A percentile compares a stretch with the other conserved stretches of the same genome.
These are phyloP conservation scores for Crocuta crocuta DNA, from an alignment of 2,113 vertebrate species.

Conservation along the genomic window DNA sequence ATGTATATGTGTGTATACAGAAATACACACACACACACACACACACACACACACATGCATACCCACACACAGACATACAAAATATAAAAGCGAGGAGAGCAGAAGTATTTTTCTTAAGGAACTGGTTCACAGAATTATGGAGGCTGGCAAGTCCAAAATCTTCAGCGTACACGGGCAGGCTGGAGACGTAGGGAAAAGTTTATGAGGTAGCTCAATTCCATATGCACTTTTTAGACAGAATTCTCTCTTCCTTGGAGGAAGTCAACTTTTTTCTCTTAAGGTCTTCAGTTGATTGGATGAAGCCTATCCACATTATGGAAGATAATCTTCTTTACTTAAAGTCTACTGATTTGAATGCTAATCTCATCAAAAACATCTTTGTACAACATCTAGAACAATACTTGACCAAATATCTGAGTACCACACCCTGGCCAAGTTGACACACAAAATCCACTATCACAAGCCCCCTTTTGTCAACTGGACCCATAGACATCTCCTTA, in stretches of 20 bases:
- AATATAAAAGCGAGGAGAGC: neutral
- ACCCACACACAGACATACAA: neutral
- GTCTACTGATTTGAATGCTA: neutral
- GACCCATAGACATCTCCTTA: neutral
- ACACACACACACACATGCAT: neutral
- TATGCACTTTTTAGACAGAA: neutral
- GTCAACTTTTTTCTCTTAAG: neutral
- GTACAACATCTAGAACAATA: neutral
- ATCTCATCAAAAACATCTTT: neutral
- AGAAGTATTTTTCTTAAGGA: neutral
- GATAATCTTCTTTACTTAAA: neutral
- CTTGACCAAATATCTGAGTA: neutral
- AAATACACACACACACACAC: fast-evolving
- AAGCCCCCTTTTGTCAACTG: neutral
- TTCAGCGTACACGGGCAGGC: too few relatives aligned
- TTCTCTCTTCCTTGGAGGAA: neutral
- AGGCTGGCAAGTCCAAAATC: neutral
- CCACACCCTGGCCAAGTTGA: too few relatives aligned
- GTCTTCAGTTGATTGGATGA: neutral
- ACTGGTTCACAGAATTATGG: neutral
- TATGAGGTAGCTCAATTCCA: neutral
- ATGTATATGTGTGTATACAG: neutral
- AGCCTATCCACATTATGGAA: neutral
- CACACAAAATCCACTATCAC: neutral
- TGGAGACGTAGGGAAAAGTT: neutral